Base-by-base conservation (phyloP, 2,888 invertebrate genomes). In the Cosmia pyralina region DNA sequence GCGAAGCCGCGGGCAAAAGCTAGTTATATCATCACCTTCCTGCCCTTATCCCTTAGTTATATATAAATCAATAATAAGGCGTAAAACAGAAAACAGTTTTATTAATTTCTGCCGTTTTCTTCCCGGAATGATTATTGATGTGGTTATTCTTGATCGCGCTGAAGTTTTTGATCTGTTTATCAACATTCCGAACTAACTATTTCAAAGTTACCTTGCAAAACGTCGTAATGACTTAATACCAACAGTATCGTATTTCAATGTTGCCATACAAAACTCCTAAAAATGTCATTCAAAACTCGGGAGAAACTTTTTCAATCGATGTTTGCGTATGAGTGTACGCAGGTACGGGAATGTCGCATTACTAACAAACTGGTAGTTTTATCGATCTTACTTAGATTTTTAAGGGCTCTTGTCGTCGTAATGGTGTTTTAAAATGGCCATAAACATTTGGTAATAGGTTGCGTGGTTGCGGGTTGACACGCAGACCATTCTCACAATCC, bases 381-480 rank as follows among this genome's bases (percentile, higher is more conserved):
- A 79, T 64, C 68, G 67, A 81, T 71, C 41, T 75, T 82, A 75
- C 69, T 81, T 72, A 55, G 72, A 71, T 73, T 83, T 81, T 79
- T 62, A 81, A 68, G 38, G 53, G n/a, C 41, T 57, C 59, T 59
- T 63, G 70, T 44, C 73, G 75, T 65, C 76, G 64, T 81, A 79
- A 83, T 85, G 77, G 77, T 85, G 76, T 86, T 82, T 79, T 65
- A 78, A 79, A 85, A 77, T 81, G 68, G 82, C 79, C 77, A 80
- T 88, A 80, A 88, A 85, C 73, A 72, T 86, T 86, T 85, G 81
- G 80, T 88, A 85, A 72, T 93, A 98, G 98, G 98, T 98, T 38
- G 98, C 98, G 77, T 98, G 98, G 98, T 94, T 98, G 62, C 97
- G 98, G 60, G 98, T 99, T 63, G 98, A 98, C 93, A 98, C 98